phyloP scores from a whole-genome alignment of 2,113 vertebrate genomes.

The Halichoerus grypus region DNA sequence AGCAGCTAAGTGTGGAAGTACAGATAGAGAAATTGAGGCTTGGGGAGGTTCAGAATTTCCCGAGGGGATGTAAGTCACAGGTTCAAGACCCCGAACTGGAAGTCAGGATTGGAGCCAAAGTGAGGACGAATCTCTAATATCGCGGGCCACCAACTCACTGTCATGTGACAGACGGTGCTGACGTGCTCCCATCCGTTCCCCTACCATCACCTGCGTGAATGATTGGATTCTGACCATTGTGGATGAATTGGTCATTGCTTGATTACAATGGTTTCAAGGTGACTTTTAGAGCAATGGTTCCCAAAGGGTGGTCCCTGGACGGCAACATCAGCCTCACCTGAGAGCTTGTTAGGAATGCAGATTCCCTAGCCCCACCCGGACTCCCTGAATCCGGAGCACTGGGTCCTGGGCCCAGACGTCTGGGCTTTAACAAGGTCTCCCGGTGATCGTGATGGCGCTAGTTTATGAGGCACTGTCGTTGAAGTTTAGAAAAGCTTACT shows the following conservation, averaged over 20 bases:
- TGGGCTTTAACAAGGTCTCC: background rate
- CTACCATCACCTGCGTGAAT: fast-evolving
- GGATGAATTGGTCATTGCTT: background rate
- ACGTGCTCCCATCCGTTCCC: background rate
- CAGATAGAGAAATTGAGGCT: background rate
- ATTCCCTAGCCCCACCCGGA: background rate
- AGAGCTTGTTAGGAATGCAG: background rate
- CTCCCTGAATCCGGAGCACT: background rate
- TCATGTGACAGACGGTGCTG: background rate
- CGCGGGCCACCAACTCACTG: background rate
- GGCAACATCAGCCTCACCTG: background rate
- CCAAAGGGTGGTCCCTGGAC: background rate
- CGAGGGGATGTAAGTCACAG: background rate
- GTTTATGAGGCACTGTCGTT: background rate
- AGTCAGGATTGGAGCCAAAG: background rate
- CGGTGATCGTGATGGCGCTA: background rate
- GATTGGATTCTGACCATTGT: background rate
- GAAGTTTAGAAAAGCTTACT: background rate
- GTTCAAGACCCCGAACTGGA: background rate
- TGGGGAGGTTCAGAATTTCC: background rate
- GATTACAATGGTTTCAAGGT: background rate
- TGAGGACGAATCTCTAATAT: background rate
- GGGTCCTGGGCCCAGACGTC: background rate
- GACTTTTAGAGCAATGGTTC: background rate
- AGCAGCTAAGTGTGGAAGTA: background rate